phyloP scores from a whole-genome alignment of 2,888 invertebrate genomes.

The Melanostoma scalare region DNA sequence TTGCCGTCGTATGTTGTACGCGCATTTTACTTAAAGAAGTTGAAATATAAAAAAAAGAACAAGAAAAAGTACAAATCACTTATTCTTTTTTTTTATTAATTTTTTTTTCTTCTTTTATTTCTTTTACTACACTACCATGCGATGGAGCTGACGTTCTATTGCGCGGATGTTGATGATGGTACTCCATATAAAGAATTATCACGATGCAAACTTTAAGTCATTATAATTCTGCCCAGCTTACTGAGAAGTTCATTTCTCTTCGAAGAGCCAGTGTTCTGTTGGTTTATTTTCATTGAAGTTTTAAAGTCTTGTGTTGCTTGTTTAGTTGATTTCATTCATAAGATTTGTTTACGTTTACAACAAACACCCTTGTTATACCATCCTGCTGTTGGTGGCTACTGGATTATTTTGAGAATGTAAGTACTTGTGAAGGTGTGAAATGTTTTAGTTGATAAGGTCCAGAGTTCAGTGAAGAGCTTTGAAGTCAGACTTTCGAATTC shows the following conservation, averaged over 20 bases:
- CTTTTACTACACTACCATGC: conserved; percentile 32
- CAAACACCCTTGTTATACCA: no score
- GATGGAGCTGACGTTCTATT: conserved; percentile 57
- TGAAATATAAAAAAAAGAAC: conserved; percentile 51
- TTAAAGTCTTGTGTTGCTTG: background rate
- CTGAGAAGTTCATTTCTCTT: conserved; percentile 64
- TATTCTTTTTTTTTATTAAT: conserved; percentile 59
- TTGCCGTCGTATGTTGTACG: conserved; percentile 54
- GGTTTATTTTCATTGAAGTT: background rate
- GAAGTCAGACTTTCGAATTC: no score
- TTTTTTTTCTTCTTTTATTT: conserved; percentile 49
- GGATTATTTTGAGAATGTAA: no score
- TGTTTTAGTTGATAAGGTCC: no score
- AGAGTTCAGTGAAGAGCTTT: no score
- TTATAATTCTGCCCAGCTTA: conserved; percentile 74
- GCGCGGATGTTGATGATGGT: conserved; percentile 59
- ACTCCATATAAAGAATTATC: conserved; percentile 76
- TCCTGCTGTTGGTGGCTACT: no score
- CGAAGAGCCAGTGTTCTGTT: conserved; percentile 14
- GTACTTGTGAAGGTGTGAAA: no score
- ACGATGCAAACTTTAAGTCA: conserved; percentile 75
- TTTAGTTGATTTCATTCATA: background rate
- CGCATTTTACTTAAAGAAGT: conserved; percentile 55
- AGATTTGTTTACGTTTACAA: no score
- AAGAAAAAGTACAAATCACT: conserved; percentile 63